phyloP scores from a whole-genome alignment of 2,797 vertebrate species.

The Lepilemur septentrionalis region DNA sequence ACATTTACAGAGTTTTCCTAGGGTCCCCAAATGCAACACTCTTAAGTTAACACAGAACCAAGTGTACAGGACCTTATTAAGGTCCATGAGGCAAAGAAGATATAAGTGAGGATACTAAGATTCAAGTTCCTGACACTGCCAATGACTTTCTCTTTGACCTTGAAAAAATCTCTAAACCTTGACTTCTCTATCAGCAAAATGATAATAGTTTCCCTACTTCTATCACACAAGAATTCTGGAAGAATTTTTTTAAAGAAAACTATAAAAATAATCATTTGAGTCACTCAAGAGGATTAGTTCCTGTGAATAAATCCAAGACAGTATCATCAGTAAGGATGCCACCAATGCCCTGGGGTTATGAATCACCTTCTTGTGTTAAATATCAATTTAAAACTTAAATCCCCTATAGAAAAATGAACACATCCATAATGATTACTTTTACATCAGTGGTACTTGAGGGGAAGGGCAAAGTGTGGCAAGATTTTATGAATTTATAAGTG shows the following conservation, averaged over 20 bases:
- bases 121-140: constrained; percentile 13
- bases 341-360: neutral
- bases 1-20: neutral
- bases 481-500: constrained; percentile 43
- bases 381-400: constrained; percentile 60
- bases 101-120: neutral
- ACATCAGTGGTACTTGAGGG: neutral
- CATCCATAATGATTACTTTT: neutral
- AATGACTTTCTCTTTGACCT: constrained; percentile 24
- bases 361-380: constrained; percentile 33
- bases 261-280: constrained; percentile 37
- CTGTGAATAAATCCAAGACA: constrained; percentile 16
- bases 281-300: constrained; percentile 43
- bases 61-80: neutral
- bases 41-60: constrained; percentile 1
- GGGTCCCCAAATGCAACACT: neutral
- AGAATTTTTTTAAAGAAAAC: constrained; percentile 48
- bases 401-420: constrained; percentile 9
- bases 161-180: constrained; percentile 40
- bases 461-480: neutral
- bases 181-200: constrained; percentile 44
- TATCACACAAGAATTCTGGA: constrained; percentile 37
- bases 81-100: neutral
- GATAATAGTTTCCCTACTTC: constrained; percentile 38
- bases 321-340: neutral